Base-by-base conservation (phyloP, 2,888 invertebrate species). In the Cylindroiulus punctatus region DNA sequence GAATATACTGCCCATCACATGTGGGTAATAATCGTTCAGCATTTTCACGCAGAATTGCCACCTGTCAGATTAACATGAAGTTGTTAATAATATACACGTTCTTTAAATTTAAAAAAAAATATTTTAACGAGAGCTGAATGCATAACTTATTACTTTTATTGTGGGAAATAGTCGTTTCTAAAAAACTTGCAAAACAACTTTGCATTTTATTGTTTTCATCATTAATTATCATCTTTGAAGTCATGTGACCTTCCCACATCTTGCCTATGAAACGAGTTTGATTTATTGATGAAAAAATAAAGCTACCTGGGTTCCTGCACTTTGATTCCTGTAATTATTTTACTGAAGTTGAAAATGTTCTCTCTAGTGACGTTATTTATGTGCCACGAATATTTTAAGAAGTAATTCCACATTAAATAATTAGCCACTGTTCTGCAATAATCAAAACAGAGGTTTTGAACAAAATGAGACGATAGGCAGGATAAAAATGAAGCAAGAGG, bases 361-460 rank as follows among this genome's bases (percentile, higher is more conserved):
- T 86, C 83, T 76, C 87, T 47, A 10, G 84, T 83, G 14, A 65
- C 36, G 26, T 83, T 81, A 81, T 44, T 86, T 14, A 84, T 81
- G 47, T 87, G 86, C 87, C 87, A 87, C 7, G 86, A 32, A 32
- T 84, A 84, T 57, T 83, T 81, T 42, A 81, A 26, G 19, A 86
- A 26, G 42, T 86, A 86, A 52, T 84, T 36, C 87, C 87, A 87
- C 84, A 86, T 65, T 32, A 87, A 26, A 57, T 86, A 87, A 83
- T 87, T 87, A n/a, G 87, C 83, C 22, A 86, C 44, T 30, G 86
- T 86, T 52, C 87, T 87, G 83, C n/a, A 40, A 82, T n/a, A 82
- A 10, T 82, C 36, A 82, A 42, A 82, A 42, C 7, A 14, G 1
- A 36, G 36, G 5, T 36, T 40, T 84, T 19, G 8, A 32, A 84